Evolutionary conservation across 2,888 invertebrate species (phyloP).

Genomic region (Gastracanthus pulcherrimus): DNA sequence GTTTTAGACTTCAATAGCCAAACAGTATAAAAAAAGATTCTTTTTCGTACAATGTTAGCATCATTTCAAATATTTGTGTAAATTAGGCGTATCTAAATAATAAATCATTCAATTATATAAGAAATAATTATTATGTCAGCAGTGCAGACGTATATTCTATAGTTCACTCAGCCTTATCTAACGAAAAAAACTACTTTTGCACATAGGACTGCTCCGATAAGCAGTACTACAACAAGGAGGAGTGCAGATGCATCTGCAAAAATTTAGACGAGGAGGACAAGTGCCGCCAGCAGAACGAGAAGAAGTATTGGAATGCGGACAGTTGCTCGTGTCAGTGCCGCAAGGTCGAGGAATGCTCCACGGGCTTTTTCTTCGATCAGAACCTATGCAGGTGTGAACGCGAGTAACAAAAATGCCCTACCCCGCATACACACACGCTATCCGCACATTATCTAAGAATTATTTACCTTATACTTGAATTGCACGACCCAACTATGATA

Average conservation of each 20-base stretch:
- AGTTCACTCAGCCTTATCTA: no score
- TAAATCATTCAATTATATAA: no score
- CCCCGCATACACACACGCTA: not conserved
- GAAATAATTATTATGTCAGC: no score
- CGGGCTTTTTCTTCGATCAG: constrained; percentile 81
- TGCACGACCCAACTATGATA: not conserved
- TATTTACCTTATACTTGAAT: not conserved
- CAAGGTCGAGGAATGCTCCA: constrained; percentile 80
- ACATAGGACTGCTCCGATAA: constrained; percentile 81
- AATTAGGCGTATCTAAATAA: no score
- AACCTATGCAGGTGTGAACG: constrained; percentile 79
- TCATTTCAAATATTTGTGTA: no score
- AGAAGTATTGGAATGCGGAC: constrained; percentile 82
- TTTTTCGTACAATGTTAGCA: no score
- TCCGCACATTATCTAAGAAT: not conserved
- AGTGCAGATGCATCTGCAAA: constrained; percentile 82
- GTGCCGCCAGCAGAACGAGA: constrained; percentile 78
- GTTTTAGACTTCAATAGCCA: no score
- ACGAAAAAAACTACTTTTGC: constrained; percentile 33
- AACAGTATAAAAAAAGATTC: no score
- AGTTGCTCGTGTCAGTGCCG: constrained; percentile 82
- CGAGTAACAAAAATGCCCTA: constrained; percentile 23
- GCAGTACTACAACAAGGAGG: constrained; percentile 80
- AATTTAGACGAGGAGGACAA: constrained; percentile 82
- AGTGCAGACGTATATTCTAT: no score